A percentile compares a stretch with the other conserved stretches of the same genome.
These are phyloP conservation scores for Sarcophilus harrisii DNA, from an alignment of 2,797 vertebrate species.

Conservation along the genomic window DNA sequence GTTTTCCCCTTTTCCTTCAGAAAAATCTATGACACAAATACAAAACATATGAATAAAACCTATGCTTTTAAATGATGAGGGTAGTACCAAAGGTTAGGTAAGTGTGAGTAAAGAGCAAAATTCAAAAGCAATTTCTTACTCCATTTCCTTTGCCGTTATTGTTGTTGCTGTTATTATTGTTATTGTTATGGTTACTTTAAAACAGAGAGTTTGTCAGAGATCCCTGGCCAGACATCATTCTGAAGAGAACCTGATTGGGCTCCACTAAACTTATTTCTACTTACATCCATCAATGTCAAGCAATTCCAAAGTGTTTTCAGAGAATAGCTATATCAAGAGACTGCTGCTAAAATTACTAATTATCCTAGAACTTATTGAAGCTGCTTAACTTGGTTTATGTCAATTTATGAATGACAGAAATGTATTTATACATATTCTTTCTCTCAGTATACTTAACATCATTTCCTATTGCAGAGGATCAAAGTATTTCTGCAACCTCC, in stretches of 20 bases:
- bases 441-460: constrained; percentile 3
- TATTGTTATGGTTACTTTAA: neutral
- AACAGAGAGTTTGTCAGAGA: constrained; percentile 37
- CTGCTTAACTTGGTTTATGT: neutral
- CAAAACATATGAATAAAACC: neutral
- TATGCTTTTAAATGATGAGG: neutral
- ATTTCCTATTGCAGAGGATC: neutral
- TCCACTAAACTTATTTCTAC: neutral
- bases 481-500: neutral
- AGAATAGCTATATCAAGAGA: constrained; percentile 14
- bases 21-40: neutral
- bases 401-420: neutral
- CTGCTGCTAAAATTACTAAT: constrained; percentile 4
- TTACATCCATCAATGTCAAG: constrained; percentile 23
- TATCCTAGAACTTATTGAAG: neutral
- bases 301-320: constrained; percentile 49
- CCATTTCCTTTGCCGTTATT: neutral
- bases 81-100: neutral
- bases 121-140: neutral
- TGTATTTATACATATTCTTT: neutral
- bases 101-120: neutral
- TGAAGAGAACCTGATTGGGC: constrained; percentile 40
- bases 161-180: neutral
- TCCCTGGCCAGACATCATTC: constrained; percentile 42
- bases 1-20: neutral